Evolutionary conservation across 2,888 invertebrate genomes (phyloP), one percentile per base, ranked within the genome.

Genomic region (Sesamia inferens): DNA sequence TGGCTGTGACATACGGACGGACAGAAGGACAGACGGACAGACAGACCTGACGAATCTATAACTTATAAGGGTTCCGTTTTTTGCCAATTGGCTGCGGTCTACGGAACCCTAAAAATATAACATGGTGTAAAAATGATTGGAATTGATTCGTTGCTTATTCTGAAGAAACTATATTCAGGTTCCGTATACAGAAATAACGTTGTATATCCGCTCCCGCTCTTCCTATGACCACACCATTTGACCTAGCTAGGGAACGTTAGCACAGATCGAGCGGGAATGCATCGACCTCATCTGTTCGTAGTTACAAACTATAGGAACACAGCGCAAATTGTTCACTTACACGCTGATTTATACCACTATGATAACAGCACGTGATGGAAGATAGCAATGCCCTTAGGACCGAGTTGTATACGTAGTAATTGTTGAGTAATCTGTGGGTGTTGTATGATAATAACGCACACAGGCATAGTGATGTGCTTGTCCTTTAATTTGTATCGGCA

Each of bases 191-290:
- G n/a, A n/a, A n/a, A n/a, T n/a, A n/a, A n/a, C n/a, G n/a, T n/a
- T n/a, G n/a, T n/a, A n/a, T n/a, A 7, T 51, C 11, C 81, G 83
- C 81, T 73, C 44, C 69, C 89, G 89, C 87, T 77, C 73, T 88
- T 87, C 86, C 71, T 67, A 55, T 86, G 68, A 88, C 62, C 16
- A 13, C 48, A 42, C 22, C 39, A 22, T 48, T 61, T 91, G 92
- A 92, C 92, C 92, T 68, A 88, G 81, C 89, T 88, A 22, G 88
- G 76, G 90, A 88, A 78, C 90, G 88, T 90, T 89, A 89, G 87
- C 91, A 90, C 88, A 89, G 89, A 88, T 89, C 85, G 87, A 68
- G 76, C 81, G 85, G 82, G 81, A 90, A 90, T 89, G 89, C 91
- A 91, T 89, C 89, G 91, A 91, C 90, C 90, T 83, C 88, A 83